These are phyloP conservation scores for Clitarchus hookeri DNA, from an alignment of 2,888 invertebrate species.

Conservation along the genomic window DNA sequence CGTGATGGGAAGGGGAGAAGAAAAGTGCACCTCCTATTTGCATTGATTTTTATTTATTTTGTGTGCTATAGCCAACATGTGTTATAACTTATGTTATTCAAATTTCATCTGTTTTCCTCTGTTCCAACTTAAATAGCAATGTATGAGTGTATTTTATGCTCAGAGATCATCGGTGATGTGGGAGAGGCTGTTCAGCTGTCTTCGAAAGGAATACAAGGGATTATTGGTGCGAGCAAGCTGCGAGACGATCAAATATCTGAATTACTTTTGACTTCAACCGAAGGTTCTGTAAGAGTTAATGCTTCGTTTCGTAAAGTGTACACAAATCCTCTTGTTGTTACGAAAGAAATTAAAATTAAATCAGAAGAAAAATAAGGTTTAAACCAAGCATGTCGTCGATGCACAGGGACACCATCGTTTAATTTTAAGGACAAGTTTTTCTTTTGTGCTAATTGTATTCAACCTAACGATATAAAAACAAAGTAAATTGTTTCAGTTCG, in stretches of 20 bases:
- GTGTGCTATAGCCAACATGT: too few relatives aligned
- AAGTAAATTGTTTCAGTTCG: background rate
- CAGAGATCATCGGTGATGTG: background rate
- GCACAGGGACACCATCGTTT: background rate
- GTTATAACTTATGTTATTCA: background rate
- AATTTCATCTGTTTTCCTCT: background rate
- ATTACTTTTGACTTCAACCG: background rate
- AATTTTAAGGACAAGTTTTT: background rate
- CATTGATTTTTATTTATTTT: too few relatives aligned
- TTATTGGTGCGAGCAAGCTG: background rate
- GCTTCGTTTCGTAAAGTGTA: background rate
- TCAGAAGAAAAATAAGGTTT: background rate
- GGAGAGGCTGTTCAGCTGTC: background rate
- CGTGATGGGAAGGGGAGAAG: too few relatives aligned
- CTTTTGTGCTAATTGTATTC: background rate
- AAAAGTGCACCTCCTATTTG: too few relatives aligned
- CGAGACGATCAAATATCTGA: background rate
- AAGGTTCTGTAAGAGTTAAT: background rate
- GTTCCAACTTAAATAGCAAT: background rate
- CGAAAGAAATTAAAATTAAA: background rate
- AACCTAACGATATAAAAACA: too few relatives aligned
- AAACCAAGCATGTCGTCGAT: background rate
- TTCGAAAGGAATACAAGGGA: background rate
- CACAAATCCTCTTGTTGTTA: background rate
- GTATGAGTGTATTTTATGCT: background rate